These are phyloP conservation scores for Typhlichthys eigenmanni DNA, from an alignment of 2,797 vertebrate genomes.

Conservation along the genomic window DNA sequence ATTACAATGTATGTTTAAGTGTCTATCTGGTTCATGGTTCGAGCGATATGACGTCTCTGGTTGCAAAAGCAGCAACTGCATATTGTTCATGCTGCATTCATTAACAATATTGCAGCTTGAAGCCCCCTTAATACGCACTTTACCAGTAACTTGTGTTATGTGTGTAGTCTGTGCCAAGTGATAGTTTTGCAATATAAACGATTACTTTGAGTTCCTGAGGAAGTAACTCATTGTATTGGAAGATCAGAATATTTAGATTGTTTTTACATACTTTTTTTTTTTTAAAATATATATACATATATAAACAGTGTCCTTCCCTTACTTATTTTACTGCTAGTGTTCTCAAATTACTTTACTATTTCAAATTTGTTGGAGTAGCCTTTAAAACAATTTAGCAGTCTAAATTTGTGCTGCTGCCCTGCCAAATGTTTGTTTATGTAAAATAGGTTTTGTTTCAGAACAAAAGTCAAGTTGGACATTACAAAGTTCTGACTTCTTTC, in stretches of 20 bases:
- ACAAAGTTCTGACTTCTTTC: conserved; percentile 15
- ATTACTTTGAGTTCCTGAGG: conserved; percentile 1
- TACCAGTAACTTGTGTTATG: conserved; percentile 67
- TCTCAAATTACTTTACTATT: background rate
- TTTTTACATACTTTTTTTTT: background rate
- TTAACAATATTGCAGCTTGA: conserved; percentile 32
- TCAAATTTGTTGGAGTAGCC: conserved; percentile 3
- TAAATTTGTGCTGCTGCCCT: conserved; percentile 48
- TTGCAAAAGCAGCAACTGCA: conserved; percentile 30
- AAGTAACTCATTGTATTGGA: no score
- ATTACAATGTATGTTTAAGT: conserved; percentile 1
- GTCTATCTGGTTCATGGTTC: conserved; percentile 36
- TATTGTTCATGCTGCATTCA: conserved; percentile 16
- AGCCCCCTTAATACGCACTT: conserved; percentile 60
- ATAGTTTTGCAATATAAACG: conserved; percentile 52
- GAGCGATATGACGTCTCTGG: conserved; percentile 65
- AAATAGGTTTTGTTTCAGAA: background rate
- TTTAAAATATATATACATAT: conserved; percentile 7
- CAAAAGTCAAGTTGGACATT: background rate
- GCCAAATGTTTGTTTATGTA: conserved; percentile 34
- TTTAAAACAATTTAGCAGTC: conserved; percentile 11
- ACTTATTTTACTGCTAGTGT: conserved; percentile 38
- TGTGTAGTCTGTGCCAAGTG: conserved; percentile 73
- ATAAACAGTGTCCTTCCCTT: conserved; percentile 30
- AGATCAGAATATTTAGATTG: no score